Evolutionary conservation across 1,140 invertebrate genomes (phyloP), one percentile per base, ranked within the genome.

Genomic region (Polyergus mexicanus): DNA sequence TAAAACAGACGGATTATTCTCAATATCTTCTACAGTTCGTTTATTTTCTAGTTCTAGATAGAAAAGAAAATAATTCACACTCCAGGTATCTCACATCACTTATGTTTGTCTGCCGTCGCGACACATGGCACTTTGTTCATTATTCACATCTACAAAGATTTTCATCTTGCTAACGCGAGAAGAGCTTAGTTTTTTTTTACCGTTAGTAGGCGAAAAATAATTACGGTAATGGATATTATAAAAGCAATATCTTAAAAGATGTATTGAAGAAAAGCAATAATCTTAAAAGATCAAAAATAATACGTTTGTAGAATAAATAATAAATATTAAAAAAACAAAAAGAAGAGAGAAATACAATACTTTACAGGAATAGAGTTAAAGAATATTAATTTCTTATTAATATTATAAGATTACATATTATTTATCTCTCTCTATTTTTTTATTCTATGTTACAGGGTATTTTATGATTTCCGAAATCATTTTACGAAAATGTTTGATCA

Each of bases 1-100:
- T 68, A 41, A 35, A 69, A 38, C 60, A 47, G 28, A 22, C 62
- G n/a, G 13, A 28, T 38, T 47, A n/a, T n/a, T 80, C 56, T 35
- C 25, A 80, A 69, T 80, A 80, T 56, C 47, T 71, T 35, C 56
- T 35, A 56, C 65, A 41, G 47, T 16, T 71, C 65, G 63, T 80
- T 71, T 35, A 56, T 54, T 71, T 35, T 69, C 10, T 5, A 44
- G 16, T 69, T 80, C 25, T 28, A 28, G 69, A 80, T 80, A 35
- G 63, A 54, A 44, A 80, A 69, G 32, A 66, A 71, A 56, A 80
- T 51, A 80, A 47, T 80, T 69, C 32, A 38, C 77, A 41, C 60
- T 66, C n/a, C 16, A 35, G 68, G 35, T 71, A 16, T 56, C 35
- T 69, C 65, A 19, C 4, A 60, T 22, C 65, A 71, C 77, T 69